Evolutionary conservation across 2,113 vertebrate genomes (phyloP), one percentile per base, ranked within the genome.

Genomic region (Pristiophorus japonicus): DNA sequence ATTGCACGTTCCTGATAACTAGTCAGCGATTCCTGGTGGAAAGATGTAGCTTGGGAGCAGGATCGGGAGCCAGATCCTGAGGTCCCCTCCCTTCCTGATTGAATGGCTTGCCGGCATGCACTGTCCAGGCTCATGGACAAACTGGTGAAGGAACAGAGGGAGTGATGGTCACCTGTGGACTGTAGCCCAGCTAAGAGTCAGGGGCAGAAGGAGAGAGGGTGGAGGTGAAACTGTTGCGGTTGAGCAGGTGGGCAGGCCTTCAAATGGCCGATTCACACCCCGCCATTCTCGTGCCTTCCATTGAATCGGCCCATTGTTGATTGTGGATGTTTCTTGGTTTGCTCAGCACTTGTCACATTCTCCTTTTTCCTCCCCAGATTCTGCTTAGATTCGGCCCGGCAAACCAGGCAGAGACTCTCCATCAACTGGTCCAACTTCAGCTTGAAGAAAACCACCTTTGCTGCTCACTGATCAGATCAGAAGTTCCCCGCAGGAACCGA

Each of bases 351-450:
- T 55, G 24, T n/a, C 34, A n/a, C 42, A 47, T 47, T 94, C 73
- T 95, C 59, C 22, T 30, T 66, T 66, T 63, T 24, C n/a, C 30
- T 47, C 94, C 95, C 12, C 97, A 99, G 99, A 96, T 99, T 99
- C 97, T 99, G 99, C 97, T 97, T 99, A 97, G 99, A 99, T 97
- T 99, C 99, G 70, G 99, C 99, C 45, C 98, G 99, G 96, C 99
- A 99, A 97, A 99, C 98, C 18, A 98, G 99, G 95, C 99, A 99
- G 95, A 98, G 99, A 96, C 98, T 99, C 96, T 99, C 99, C 96
- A 99, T 99, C 98, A 99, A 99, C 98, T 99, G 99, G 99, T 99
- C 99, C 96, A 99, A 99, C 97, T 99, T 99, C 97, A 99, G 98
- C 97, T 97, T 99, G 98, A 99, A 99, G 98, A 99, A 99, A 97